A percentile compares a stretch with the other conserved stretches of the same genome.
Conservation (phyloP, 1,140 invertebrate genomes). For the Zeugodacus cucurbitae region DNA sequence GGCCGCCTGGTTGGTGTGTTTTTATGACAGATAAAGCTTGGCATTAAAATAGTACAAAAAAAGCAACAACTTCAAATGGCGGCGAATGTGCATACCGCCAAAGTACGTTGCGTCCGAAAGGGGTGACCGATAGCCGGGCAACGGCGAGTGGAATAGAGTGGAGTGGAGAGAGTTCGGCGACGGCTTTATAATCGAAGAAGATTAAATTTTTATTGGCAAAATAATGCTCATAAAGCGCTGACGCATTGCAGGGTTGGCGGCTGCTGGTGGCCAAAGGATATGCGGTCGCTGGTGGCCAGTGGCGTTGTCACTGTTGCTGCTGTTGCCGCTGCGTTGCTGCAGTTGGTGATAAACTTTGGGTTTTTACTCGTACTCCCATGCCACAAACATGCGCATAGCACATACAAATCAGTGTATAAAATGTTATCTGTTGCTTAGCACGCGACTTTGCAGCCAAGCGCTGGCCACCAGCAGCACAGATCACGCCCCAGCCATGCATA, state of each 20-base stretch:
- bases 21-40: conserved; percentile 21
- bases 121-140: not conserved
- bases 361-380: conserved; percentile 4
- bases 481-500: not conserved
- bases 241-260: not conserved
- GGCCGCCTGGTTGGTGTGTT: conserved; percentile 7
- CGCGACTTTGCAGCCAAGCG: not conserved
- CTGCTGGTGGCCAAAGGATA: not conserved
- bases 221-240: conserved; percentile 28
- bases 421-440: conserved; percentile 35
- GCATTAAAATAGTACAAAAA: conserved; percentile 25
- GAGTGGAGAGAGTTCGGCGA: not conserved
- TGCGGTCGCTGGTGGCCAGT: not conserved
- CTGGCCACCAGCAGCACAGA: not conserved
- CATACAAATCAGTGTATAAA: conserved; percentile 19
- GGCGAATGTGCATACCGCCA: conserved; percentile 1
- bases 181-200: conserved; percentile 5
- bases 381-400: not conserved
- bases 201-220: conserved; percentile 36
- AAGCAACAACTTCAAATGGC: not conserved
- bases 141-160: too few relatives aligned
- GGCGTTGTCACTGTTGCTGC: not conserved
- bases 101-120: not conserved
- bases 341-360: conserved; percentile 14
- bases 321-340: not conserved